Evolutionary conservation across 2,113 vertebrate genomes (phyloP).

Genomic region (Chauna torquata): DNA sequence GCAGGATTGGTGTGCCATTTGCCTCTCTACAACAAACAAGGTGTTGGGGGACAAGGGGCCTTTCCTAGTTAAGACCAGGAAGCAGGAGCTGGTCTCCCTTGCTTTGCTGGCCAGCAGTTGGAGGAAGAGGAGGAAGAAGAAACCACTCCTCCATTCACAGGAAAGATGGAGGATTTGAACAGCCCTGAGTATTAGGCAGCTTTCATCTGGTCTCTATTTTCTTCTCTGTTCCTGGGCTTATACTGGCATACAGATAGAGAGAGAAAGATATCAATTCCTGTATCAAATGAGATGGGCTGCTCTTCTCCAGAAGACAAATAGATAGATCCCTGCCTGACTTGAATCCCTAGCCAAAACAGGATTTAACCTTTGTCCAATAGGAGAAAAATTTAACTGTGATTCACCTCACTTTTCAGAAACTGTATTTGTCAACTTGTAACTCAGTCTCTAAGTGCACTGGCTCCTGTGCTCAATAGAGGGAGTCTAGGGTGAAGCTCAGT

Average conservation of each 20-base stretch:
- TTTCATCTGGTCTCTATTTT: not conserved
- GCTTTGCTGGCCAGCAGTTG: not conserved
- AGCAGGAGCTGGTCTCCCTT: not conserved
- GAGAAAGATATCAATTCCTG: not conserved
- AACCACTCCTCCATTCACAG: not conserved
- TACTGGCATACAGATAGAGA: not conserved
- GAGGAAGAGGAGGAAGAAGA: not conserved
- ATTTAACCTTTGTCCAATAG: not conserved
- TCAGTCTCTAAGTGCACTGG: not conserved
- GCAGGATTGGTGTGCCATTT: not conserved
- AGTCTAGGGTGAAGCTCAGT: not conserved
- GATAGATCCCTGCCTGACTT: not conserved
- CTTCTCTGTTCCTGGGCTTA: not conserved
- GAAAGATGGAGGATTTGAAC: not conserved
- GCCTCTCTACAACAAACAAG: not conserved
- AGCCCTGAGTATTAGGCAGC: not conserved
- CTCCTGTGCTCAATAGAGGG: accelerated
- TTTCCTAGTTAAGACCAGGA: not conserved
- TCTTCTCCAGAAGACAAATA: not conserved
- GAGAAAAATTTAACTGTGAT: not conserved
- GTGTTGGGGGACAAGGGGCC: not conserved
- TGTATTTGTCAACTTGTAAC: not conserved
- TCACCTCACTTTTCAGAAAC: not conserved
- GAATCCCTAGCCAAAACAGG: not conserved
- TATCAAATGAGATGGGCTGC: not conserved